phyloP scores from a whole-genome alignment of 1,140 invertebrate species.

The Nasonia giraulti region DNA sequence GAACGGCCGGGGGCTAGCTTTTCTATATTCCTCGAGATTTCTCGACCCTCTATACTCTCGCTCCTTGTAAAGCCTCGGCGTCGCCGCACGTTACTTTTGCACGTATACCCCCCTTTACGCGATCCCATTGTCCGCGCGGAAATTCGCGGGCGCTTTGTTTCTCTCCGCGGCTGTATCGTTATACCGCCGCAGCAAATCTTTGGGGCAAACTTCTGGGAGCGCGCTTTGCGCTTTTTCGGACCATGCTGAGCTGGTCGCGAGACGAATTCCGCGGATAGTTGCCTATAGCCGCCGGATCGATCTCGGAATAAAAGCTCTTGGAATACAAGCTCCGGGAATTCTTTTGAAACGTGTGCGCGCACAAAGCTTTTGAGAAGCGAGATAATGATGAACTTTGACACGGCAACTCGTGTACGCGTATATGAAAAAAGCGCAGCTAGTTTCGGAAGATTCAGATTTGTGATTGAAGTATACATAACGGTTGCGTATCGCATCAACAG shows the following conservation, averaged over 20 bases:
- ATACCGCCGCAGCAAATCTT: background rate
- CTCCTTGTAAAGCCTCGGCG: background rate
- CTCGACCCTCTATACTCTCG: background rate
- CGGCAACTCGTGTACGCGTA: too few relatives aligned
- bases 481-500: too few relatives aligned
- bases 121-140: background rate
- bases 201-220: background rate
- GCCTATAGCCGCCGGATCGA: too few relatives aligned
- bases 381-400: too few relatives aligned
- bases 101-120: too few relatives aligned
- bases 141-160: background rate
- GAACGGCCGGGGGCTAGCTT: background rate
- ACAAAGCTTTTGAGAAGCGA: too few relatives aligned
- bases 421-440: too few relatives aligned
- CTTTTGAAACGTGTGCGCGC: too few relatives aligned
- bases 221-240: constrained; percentile 2
- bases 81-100: background rate
- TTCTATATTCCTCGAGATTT: background rate
- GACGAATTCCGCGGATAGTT: constrained; percentile 51
- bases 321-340: too few relatives aligned
- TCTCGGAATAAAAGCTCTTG: background rate
- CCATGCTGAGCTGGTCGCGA: background rate
- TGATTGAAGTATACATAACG: too few relatives aligned
- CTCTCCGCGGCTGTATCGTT: too few relatives aligned
- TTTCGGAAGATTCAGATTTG: too few relatives aligned